Conservation (phyloP, 2,113 vertebrate genomes). For the Toxotes chatareus region DNA sequence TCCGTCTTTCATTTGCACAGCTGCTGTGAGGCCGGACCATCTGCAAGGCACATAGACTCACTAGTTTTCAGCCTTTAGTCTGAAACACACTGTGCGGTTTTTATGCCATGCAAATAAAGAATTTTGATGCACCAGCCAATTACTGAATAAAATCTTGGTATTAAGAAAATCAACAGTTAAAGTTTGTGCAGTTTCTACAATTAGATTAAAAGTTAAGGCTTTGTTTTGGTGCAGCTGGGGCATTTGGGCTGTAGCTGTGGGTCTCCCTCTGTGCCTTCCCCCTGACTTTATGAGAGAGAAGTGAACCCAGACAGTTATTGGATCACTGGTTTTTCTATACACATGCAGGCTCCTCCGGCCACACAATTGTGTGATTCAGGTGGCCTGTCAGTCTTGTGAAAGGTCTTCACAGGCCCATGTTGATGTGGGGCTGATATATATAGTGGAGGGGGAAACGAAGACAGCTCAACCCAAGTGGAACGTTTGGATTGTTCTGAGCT, state of each 20-base stretch:
- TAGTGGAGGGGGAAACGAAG: conserved; percentile 71
- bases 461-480: conserved; percentile 78
- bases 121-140: conserved; percentile 40
- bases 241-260: conserved; percentile 57
- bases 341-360: conserved; percentile 70
- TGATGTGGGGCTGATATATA: conserved; percentile 74
- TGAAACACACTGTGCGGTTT: conserved; percentile 52
- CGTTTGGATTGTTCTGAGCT: conserved; percentile 75
- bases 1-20: conserved; percentile 82
- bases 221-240: conserved; percentile 61
- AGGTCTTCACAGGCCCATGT: conserved; percentile 70
- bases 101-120: conserved; percentile 54
- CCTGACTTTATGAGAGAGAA: conserved; percentile 77
- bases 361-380: conserved; percentile 82
- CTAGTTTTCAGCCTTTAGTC: conserved; percentile 48
- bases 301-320: conserved; percentile 80
- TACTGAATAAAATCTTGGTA: conserved; percentile 45
- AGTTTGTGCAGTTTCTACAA: conserved; percentile 18
- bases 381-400: conserved; percentile 74
- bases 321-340: conserved; percentile 80
- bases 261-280: conserved; percentile 58
- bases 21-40: conserved; percentile 77
- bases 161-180: conserved; percentile 35
- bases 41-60: conserved; percentile 69
- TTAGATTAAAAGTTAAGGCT: conserved; percentile 48